Base-by-base conservation (phyloP, 2,888 invertebrate genomes). In the Dynastes tityus region DNA sequence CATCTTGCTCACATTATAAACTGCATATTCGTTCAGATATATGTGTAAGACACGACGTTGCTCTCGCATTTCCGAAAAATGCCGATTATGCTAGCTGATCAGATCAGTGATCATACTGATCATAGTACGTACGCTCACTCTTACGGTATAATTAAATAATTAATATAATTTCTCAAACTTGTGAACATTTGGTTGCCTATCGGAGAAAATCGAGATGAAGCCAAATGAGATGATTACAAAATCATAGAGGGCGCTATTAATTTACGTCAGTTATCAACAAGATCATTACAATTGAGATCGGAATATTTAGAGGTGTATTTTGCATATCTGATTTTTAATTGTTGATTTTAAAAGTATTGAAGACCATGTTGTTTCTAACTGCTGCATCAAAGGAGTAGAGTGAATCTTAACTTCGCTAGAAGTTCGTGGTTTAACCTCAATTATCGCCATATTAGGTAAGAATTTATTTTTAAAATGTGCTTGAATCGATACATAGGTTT, bases 381-480 rank as follows among this genome's bases (percentile, higher is more conserved):
- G 29, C 27, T 16, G 49, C 32, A 22, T 76, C 64, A 8, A 71
- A 58, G 53, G 58, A 64, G 16, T 76, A 76, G 9, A 79, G 75
- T 71, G 76, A 55, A 76, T 63, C 74, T 32, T 22, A 51, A 53
- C 49, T 58, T 32, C 22, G 58, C 29, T 61, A 13, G 45, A 51
- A 74, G 75, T 63, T 61, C 40, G 77, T 73, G 77, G 40, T 77
- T 77, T 79, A 77, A 79, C 79, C 71, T 74, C 67, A 71, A 79
- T 79, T 79, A 79, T 77, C 77, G 77, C 77, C 79, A 70, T 77
- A 77, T 75, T 77, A 79, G 79, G 79, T 79, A 77, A 79, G 79
- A 77, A 77, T 77, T 77, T 79, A 79, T 79, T 79, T 79, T 77
- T 79, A 77, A 79, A 79, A 55, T 67, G 29, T 58, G 64, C 73